A percentile compares a stretch with the other conserved stretches of the same genome.
phyloP scores from a whole-genome alignment of 2,113 vertebrate species.

The Hyaena hyaena region DNA sequence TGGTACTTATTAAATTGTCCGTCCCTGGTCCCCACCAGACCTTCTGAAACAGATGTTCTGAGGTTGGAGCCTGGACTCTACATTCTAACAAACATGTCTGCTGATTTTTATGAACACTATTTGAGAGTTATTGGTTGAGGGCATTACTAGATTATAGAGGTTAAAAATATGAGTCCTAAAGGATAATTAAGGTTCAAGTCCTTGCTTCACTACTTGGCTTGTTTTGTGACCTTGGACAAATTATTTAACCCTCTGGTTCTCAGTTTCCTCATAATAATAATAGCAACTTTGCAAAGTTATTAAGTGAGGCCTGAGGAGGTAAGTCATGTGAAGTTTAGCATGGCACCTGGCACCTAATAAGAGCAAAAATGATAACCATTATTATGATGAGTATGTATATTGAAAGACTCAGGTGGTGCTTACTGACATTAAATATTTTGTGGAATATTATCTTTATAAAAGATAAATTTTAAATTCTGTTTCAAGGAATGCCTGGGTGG shows the following conservation, averaged over 20 bases:
- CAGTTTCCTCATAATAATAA: background rate
- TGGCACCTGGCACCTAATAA: background rate
- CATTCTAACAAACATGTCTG: background rate
- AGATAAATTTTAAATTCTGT: constrained; percentile 21
- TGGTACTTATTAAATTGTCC: background rate
- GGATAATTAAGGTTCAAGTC: background rate
- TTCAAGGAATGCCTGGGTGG: background rate
- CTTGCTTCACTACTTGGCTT: background rate
- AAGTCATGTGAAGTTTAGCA: constrained; percentile 2
- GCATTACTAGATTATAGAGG: background rate
- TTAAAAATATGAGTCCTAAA: background rate
- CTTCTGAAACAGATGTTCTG: background rate
- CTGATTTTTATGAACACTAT: background rate
- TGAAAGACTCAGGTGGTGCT: background rate
- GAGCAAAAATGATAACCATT: background rate
- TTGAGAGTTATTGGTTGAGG: background rate
- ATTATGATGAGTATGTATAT: background rate
- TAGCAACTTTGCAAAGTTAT: background rate
- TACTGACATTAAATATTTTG: background rate
- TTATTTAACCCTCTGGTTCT: background rate
- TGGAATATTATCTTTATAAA: constrained; percentile 9
- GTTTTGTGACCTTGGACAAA: background rate
- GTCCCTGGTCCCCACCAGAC: background rate
- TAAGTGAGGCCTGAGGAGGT: background rate
- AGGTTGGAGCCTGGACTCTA: background rate